Evolutionary conservation across 2,888 invertebrate species (phyloP).

Genomic region (Odiellus spinosus): DNA sequence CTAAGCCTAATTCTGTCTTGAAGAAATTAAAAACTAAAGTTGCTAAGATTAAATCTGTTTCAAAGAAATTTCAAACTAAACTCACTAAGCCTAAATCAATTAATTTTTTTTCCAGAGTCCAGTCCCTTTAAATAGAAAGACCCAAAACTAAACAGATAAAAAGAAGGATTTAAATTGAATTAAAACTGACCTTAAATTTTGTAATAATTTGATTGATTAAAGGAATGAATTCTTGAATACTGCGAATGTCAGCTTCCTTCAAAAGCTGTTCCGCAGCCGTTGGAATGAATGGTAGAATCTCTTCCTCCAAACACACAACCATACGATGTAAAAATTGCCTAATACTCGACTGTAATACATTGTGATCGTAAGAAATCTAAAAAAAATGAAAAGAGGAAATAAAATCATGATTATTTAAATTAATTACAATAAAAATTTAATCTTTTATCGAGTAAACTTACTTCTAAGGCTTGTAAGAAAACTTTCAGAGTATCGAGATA

Average conservation of each 20-base stretch:
- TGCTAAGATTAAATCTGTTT: too few relatives aligned
- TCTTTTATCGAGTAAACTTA: conserved; percentile 14
- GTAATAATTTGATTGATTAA: conserved; percentile 40
- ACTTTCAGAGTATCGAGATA: conserved; percentile 36
- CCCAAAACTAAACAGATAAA: too few relatives aligned
- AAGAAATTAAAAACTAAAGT: too few relatives aligned
- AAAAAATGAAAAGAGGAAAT: not conserved
- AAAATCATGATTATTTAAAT: conserved; percentile 1
- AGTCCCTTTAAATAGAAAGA: too few relatives aligned
- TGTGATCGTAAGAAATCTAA: conserved; percentile 19
- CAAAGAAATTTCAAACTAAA: too few relatives aligned
- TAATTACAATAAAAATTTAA: not conserved
- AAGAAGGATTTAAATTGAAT: not conserved
- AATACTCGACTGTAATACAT: conserved; percentile 32
- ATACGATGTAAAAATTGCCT: conserved; percentile 41
- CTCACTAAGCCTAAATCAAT: too few relatives aligned
- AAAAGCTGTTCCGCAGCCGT: conserved; percentile 35
- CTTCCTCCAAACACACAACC: conserved; percentile 40
- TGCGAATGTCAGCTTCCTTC: conserved; percentile 27
- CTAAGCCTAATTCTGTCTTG: too few relatives aligned
- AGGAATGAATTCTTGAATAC: conserved; percentile 37
- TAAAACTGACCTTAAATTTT: conserved; percentile 36
- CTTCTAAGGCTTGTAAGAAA: conserved; percentile 36
- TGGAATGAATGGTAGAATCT: conserved; percentile 38
- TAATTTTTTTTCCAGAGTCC: too few relatives aligned